Percentiles rank a stretch among this genome's conserved stretches.
These are phyloP conservation scores for Poeciliopsis occidentalis DNA, from an alignment of 2,113 vertebrate species.

Conservation along the genomic window DNA sequence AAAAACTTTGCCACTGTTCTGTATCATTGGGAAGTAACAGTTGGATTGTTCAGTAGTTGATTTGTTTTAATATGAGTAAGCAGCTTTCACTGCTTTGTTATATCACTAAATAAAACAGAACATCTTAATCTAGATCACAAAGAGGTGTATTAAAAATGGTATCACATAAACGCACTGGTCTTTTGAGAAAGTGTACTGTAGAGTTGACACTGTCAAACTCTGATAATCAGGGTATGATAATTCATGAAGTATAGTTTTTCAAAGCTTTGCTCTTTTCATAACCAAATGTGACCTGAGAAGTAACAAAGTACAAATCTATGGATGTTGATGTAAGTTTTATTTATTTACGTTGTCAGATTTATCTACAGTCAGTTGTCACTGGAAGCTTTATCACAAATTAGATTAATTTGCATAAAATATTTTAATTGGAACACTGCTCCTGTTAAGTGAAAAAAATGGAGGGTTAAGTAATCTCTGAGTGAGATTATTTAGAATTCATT, in stretches of 20 bases:
- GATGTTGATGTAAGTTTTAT: constrained; percentile 22
- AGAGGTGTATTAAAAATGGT: constrained; percentile 6
- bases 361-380: constrained; percentile 52
- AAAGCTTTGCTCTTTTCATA: neutral
- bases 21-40: too few relatives aligned
- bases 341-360: constrained; percentile 45
- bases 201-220: neutral
- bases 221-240: neutral
- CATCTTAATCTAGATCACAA: constrained; percentile 35
- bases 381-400: constrained; percentile 68
- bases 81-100: too few relatives aligned
- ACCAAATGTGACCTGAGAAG: neutral
- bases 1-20: too few relatives aligned
- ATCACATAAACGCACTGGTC: neutral
- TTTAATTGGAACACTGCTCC: constrained; percentile 79
- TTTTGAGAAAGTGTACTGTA: neutral
- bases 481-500: constrained; percentile 69
- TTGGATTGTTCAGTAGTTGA: too few relatives aligned
- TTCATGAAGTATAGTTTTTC: too few relatives aligned
- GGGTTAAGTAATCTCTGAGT: constrained; percentile 69
- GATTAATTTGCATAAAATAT: constrained; percentile 76
- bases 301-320: neutral
- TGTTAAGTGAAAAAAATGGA: constrained; percentile 79
- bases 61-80: too few relatives aligned
- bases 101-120: constrained; percentile 7